A percentile compares a stretch with the other conserved stretches of the same genome.
These are phyloP conservation scores for Euschistus heros DNA, from an alignment of 1,140 invertebrate species.

Conservation along the genomic window DNA sequence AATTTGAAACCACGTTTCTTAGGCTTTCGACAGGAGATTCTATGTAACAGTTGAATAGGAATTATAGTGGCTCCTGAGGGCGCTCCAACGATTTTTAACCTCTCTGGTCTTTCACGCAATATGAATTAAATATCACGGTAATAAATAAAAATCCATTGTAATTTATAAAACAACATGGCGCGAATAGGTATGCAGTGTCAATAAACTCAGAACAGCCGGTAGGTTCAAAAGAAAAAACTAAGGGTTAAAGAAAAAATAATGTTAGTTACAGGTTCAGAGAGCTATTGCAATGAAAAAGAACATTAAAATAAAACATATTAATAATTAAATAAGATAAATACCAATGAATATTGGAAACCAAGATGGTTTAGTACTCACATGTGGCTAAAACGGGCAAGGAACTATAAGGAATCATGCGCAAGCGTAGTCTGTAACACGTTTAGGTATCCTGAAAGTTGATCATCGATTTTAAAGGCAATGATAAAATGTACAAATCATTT, in stretches of 20 bases:
- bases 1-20: too few relatives aligned
- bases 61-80: too few relatives aligned
- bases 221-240: background rate
- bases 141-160: background rate
- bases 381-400: constrained; percentile 28
- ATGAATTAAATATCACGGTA: background rate
- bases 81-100: too few relatives aligned
- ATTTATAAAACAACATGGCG: constrained; percentile 28
- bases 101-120: background rate
- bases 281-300: too few relatives aligned
- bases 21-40: too few relatives aligned
- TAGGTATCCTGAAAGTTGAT: constrained; percentile 16
- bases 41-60: too few relatives aligned
- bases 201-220: constrained; percentile 28
- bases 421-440: constrained; percentile 26
- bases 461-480: constrained; percentile 6
- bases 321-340: too few relatives aligned
- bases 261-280: too few relatives aligned
- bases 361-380: constrained; percentile 26
- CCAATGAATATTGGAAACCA: too few relatives aligned
- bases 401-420: constrained; percentile 25
- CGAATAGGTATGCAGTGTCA: constrained; percentile 26
- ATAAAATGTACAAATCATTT: background rate
- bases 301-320: too few relatives aligned
- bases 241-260: background rate